Conservation (phyloP, 2,888 invertebrate species). For the Cryptus viduatorius region DNA sequence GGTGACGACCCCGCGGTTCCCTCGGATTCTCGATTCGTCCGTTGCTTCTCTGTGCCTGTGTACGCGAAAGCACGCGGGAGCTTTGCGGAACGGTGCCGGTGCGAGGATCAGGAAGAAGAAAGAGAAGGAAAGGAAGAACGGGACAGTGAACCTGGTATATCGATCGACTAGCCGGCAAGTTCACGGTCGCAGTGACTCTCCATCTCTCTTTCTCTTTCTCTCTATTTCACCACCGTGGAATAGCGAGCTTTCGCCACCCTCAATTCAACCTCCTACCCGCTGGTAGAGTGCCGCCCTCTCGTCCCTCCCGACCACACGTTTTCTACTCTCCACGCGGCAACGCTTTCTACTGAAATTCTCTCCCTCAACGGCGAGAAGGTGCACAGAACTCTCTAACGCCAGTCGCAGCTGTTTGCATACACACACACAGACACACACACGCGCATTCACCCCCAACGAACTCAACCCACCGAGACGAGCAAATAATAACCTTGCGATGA, state of each 20-base stretch:
- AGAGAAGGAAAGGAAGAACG: constrained; percentile 64
- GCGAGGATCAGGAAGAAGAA: constrained; percentile 60
- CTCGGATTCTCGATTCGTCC: constrained; percentile 30
- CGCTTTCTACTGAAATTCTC: constrained; percentile 58
- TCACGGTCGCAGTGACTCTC: constrained; percentile 68
- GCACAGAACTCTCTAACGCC: constrained; percentile 69
- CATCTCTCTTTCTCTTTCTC: constrained; percentile 35
- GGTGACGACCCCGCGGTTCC: constrained; percentile 53
- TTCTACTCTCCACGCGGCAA: constrained; percentile 50
- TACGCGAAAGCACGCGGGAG: constrained; percentile 51
- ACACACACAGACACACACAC: constrained; percentile 62
- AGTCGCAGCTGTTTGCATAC: constrained; percentile 82
- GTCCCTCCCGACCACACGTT: constrained; percentile 55
- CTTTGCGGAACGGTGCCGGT: constrained; percentile 37
- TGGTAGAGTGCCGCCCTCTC: constrained; percentile 55
- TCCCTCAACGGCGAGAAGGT: constrained; percentile 60
- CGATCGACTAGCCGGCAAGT: constrained; percentile 73
- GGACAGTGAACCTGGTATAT: constrained; percentile 83
- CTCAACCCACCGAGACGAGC: constrained; percentile 71
- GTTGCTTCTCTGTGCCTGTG: constrained; percentile 31
- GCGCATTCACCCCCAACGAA: constrained; percentile 11
- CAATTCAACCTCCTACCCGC: constrained; percentile 46
- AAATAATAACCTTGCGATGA: constrained; percentile 78
- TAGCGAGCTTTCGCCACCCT: constrained; percentile 60
- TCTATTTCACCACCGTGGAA: constrained; percentile 19